Conservation (phyloP, 2,113 vertebrate species). For the Formicarius rufipectus region DNA sequence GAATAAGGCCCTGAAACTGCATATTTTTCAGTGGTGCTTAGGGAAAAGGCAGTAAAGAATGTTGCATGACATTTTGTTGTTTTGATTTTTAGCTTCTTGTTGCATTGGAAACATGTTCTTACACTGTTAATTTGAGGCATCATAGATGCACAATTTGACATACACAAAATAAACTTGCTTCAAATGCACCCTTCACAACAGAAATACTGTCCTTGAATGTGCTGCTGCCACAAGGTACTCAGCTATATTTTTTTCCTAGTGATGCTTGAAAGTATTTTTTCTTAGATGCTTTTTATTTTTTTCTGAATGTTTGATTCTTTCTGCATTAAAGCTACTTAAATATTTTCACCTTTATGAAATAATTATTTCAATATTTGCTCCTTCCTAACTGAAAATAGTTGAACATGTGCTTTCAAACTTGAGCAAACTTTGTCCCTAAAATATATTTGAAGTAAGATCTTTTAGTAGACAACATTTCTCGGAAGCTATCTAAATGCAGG, state of each 20-base stretch:
- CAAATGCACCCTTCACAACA: not conserved
- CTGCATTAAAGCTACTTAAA: not conserved
- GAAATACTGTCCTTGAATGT: not conserved
- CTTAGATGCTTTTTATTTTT: fast-evolving
- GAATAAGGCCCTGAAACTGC: not conserved
- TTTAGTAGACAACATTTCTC: not conserved
- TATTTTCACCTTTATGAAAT: not conserved
- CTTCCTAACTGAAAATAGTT: not conserved
- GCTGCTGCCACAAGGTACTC: not conserved
- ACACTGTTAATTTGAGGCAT: not conserved
- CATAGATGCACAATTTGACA: not conserved
- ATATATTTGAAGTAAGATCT: not conserved
- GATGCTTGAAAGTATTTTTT: not conserved
- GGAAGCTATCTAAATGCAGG: not conserved
- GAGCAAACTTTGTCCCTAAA: not conserved
- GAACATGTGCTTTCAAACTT: not conserved
- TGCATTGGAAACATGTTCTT: not conserved
- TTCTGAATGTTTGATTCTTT: not conserved
- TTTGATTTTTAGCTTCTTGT: not conserved
- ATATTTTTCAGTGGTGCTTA: not conserved
- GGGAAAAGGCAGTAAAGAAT: not conserved
- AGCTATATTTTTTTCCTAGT: not conserved
- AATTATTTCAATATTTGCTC: not conserved
- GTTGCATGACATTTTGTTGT: not conserved
- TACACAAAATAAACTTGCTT: not conserved